Evolutionary conservation across 2,888 invertebrate genomes (phyloP), one percentile per base, ranked within the genome.

Genomic region (Gastrophysa polygoni): DNA sequence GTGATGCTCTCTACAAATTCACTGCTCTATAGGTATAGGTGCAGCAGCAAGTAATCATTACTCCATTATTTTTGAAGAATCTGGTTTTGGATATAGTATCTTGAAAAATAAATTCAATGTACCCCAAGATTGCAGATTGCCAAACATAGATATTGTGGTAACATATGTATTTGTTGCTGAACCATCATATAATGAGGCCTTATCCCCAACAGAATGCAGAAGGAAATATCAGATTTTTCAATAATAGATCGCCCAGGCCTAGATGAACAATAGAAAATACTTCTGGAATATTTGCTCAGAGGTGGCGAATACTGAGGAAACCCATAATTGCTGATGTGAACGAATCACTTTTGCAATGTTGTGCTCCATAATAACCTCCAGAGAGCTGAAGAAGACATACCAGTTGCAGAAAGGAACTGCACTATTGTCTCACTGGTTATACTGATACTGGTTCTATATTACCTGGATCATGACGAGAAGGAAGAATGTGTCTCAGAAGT

Each of bases 21-120:
- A 46, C 59, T 16, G 34, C n/a, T n/a, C 59, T n/a, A 60, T 67
- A 17, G 67, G 64, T 46, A 52, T 67, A 16, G 67, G 62, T 16
- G 59, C 50, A 51, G 56, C 49, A 44, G 64, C 59, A 5, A 52
- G 56, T 52, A 38, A 62, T 21, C 49, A 59, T 43, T 56, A 59
- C 18, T 38, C 38, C 11, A 17, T 28, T 34, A 20, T 57, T 38
- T 59, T 59, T 20, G 18, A 34, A 34, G 24, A 54, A 18, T 34
- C 59, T 34, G 55, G 38, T 16, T 59, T 59, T 55, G 59, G 59
- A n/a, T 8, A 59, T 14, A 38, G 56, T 5, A n/a, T 59, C 5
- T 17, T 59, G 8, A 46, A 16, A 16, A 46, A 46, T 46, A 7
- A 24, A 24, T 24, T 24, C 3, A 24, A 24, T 24, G 24, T 24